Conservation (phyloP, 2,797 vertebrate species). For the Phoxinus dragarum region DNA sequence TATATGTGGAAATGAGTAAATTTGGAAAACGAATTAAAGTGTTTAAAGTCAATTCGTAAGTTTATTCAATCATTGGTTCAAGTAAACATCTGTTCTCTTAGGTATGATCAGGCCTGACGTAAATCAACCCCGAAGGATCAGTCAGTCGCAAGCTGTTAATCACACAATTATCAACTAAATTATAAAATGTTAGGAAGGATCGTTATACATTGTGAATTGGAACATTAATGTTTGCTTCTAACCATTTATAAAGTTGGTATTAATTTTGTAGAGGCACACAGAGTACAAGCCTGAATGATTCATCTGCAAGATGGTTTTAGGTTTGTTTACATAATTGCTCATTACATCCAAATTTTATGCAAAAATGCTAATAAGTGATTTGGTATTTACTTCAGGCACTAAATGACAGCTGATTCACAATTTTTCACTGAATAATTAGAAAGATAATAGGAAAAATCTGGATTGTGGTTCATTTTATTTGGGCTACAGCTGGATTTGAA, state of each 20-base stretch:
- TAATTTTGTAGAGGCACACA: constrained; percentile 64
- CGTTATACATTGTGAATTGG: constrained; percentile 61
- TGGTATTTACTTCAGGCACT: neutral
- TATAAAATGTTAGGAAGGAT: constrained; percentile 53
- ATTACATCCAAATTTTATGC: constrained; percentile 25
- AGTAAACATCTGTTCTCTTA: constrained; percentile 51
- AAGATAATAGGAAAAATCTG: neutral
- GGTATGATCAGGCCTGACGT: constrained; percentile 46
- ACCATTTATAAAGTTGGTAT: constrained; percentile 56
- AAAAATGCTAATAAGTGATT: constrained; percentile 42
- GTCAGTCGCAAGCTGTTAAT: constrained; percentile 67
- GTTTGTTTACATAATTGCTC: constrained; percentile 23
- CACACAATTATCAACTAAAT: constrained; percentile 67
- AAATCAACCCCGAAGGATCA: constrained; percentile 56
- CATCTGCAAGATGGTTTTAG: constrained; percentile 16
- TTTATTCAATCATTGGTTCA: constrained; percentile 44
- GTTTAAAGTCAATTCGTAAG: neutral
- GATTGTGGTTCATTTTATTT: neutral
- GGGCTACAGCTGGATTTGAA: neutral
- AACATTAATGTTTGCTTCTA: constrained; percentile 61
- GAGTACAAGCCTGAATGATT: constrained; percentile 56
- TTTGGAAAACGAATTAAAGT: neutral
- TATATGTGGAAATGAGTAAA: neutral
- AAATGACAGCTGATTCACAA: constrained; percentile 19
- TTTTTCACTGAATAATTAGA: constrained; percentile 19